Conservation (phyloP, 2,113 vertebrate species). For the Nothoprocta perdicaria region DNA sequence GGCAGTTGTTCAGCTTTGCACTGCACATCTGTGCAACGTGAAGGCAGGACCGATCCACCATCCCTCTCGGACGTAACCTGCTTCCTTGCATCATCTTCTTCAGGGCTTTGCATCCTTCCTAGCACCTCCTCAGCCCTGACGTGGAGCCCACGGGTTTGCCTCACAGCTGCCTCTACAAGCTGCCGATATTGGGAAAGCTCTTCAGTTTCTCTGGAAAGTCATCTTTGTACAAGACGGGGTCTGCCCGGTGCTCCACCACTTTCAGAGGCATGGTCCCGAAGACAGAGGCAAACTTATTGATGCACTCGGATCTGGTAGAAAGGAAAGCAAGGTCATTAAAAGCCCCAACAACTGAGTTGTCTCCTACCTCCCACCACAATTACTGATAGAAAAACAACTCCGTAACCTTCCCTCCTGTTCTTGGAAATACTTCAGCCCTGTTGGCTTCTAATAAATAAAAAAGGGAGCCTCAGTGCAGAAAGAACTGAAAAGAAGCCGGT, state of each 20-base stretch:
- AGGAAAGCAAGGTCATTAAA: conserved; percentile 14
- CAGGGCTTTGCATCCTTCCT: neutral
- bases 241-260: conserved; percentile 96
- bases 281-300: conserved; percentile 97
- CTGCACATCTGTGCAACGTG: neutral
- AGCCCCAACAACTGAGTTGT: neutral
- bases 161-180: conserved; percentile 80
- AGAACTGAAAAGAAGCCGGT: conserved; percentile 39
- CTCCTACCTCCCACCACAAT: neutral
- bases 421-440: neutral
- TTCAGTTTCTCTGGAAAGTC: conserved; percentile 99
- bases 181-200: conserved; percentile 98
- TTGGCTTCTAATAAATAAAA: conserved; percentile 12
- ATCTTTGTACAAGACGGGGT: conserved; percentile 97
- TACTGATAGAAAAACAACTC: neutral
- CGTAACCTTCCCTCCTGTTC: neutral
- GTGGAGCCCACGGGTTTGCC: neutral
- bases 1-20: neutral
- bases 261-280: conserved; percentile 98
- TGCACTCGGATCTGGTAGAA: conserved; percentile 93
- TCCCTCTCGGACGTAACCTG: neutral
- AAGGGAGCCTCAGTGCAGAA: neutral
- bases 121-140: neutral
- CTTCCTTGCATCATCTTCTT: neutral
- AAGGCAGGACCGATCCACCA: neutral